A percentile compares a stretch with the other conserved stretches of the same genome.
Conservation (phyloP, 2,888 invertebrate genomes). For the Harmothoe impar region DNA sequence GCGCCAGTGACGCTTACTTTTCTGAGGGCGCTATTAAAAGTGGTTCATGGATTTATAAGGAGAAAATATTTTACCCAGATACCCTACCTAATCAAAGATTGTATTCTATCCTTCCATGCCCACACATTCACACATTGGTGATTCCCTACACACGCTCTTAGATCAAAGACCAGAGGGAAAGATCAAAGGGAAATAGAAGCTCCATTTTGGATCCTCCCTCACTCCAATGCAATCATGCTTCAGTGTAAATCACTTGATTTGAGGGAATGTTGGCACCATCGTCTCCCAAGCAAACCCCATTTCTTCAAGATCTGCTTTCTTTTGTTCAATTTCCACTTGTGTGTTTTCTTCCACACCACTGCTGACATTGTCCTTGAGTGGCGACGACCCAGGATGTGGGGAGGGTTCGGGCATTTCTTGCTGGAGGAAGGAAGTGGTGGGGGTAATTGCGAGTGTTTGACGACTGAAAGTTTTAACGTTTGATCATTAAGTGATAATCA, state of each 20-base stretch:
- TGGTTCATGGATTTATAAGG: too few species aligned
- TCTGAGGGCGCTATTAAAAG: too few species aligned
- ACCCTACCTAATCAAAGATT: too few species aligned
- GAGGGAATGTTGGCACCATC: not conserved
- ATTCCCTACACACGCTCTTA: not conserved
- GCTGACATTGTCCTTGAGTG: not conserved
- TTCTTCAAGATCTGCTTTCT: not conserved
- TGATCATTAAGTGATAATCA: conserved; percentile 35
- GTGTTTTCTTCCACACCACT: not conserved
- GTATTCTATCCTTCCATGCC: too few species aligned
- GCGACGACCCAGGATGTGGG: not conserved
- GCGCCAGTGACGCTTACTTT: too few species aligned
- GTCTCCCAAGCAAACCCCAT: not conserved
- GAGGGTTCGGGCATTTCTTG: not conserved
- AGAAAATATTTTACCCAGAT: too few species aligned
- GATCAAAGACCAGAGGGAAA: not conserved
- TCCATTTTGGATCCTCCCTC: not conserved
- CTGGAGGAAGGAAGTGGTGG: not conserved
- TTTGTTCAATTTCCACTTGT: conserved; percentile 11
- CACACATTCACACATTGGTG: not conserved
- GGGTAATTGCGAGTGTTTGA: conserved; percentile 9
- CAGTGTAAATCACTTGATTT: not conserved
- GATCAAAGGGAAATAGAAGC: not conserved
- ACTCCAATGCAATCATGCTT: not conserved
- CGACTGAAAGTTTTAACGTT: not conserved